Evolutionary conservation across 2,797 vertebrate species (phyloP).

Genomic region (Brachyrhaphis roseni): DNA sequence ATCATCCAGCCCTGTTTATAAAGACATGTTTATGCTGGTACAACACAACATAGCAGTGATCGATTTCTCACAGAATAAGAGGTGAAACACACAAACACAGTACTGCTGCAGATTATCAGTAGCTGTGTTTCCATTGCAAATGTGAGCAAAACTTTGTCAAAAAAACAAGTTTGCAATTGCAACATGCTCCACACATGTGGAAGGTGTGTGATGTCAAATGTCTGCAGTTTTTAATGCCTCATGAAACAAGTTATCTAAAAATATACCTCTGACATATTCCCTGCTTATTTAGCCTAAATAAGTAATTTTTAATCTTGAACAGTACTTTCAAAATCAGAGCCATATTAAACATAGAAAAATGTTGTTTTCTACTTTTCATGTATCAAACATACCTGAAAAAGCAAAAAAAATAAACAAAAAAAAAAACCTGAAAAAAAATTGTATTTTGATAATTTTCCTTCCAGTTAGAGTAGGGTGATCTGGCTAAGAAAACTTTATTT

Average conservation of each 20-base stretch:
- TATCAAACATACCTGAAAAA: not conserved
- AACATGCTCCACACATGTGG: not conserved
- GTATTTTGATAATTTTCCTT: not conserved
- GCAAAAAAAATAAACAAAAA: too few relatives aligned
- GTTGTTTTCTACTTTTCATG: too few relatives aligned
- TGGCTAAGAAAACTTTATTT: too few relatives aligned
- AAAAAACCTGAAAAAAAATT: not conserved
- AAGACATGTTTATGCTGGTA: conserved; percentile 41
- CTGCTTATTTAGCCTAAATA: not conserved
- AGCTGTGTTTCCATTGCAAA: too few relatives aligned
- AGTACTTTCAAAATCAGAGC: not conserved
- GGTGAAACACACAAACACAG: too few relatives aligned
- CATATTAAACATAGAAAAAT: not conserved
- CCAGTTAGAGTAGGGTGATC: not conserved
- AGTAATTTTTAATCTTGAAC: not conserved
- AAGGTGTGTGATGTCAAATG: not conserved
- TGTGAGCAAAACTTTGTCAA: too few relatives aligned
- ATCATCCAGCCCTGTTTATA: conserved; percentile 32
- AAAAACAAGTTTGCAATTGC: too few relatives aligned
- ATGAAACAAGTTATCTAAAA: not conserved
- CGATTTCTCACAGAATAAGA: conserved; percentile 36
- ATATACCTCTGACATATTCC: not conserved
- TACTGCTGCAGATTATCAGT: too few relatives aligned
- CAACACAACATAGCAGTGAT: conserved; percentile 38
- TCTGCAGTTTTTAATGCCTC: not conserved